Evolutionary conservation across 2,113 vertebrate species (phyloP), one percentile per base, ranked within the genome.

Genomic region (Hoplias malabaricus): DNA sequence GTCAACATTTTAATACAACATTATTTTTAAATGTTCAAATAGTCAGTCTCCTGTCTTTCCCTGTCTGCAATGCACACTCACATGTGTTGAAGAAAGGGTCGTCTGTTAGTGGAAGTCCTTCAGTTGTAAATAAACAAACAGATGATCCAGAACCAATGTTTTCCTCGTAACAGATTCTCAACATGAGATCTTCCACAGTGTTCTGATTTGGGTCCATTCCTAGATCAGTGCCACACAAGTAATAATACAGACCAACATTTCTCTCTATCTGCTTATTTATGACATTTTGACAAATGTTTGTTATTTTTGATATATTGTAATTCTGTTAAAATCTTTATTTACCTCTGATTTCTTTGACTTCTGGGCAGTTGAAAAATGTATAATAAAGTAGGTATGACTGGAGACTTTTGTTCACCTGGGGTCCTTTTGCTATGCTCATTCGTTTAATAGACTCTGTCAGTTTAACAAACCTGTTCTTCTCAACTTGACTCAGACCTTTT

Each of bases 81-180:
- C 89, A 90, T 31, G 85, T 87, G 65, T 89, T 90, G 71, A 89
- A 89, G 81, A 87, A 90, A 70, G 88, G 85, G 53, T 89, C 89
- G 0, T 89, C 88, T 2, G 85, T 84, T 54, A 90, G 27, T 0
- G 88, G 84, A 84, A 90, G 86, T 61, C 87, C 88, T 21, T 89
- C 81, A 0, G 0, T 1, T 0, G 86, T 85, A 78, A 82, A 88
- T 27, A 89, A 82, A 76, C 88, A 89, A 12, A 89, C 84, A 0
- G 84, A 80, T 66, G 27, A 87, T 21, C 33, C 7, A 11, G 54
- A 72, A 11, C 54, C 71, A 42, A 86, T 38, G 2, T 56, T 77
- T 75, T 90, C 86, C 25, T 84, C 68, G 9, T 73, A 46, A 25
- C 81, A 42, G 5, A 90, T 87, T 0, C 86, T 69, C 13, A 89